phyloP scores from a whole-genome alignment of 53 echinoderm and acorn worm species.

The Temnopleurus reevesii region DNA sequence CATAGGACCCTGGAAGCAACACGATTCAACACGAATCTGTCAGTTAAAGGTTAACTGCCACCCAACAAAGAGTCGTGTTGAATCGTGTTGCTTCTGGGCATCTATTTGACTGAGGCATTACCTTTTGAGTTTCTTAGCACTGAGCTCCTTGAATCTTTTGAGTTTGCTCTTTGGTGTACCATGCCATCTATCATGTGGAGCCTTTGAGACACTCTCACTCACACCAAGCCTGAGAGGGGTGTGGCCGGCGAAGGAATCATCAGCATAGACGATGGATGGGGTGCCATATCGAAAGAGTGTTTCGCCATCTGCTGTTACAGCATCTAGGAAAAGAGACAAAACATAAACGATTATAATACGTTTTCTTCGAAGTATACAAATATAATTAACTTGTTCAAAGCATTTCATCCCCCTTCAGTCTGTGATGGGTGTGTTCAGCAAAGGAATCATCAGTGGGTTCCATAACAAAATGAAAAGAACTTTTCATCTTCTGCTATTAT shows the following conservation, averaged over 20 bases:
- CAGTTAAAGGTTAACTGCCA: too few species aligned
- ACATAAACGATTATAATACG: not conserved
- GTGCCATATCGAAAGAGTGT: slow-evolving; percentile 86
- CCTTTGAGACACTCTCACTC: slow-evolving; percentile 6
- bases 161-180: slow-evolving; percentile 64
- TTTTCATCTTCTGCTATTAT: slow-evolving; percentile 80
- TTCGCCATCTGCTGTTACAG: slow-evolving; percentile 79
- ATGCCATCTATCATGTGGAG: slow-evolving; percentile 23
- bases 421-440: slow-evolving; percentile 74
- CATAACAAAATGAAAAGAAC: slow-evolving; percentile 78
- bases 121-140: slow-evolving; percentile 86
- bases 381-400: too few species aligned
- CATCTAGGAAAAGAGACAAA: slow-evolving; percentile 63
- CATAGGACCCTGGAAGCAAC: too few species aligned
- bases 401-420: slow-evolving; percentile 57
- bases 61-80: too few species aligned
- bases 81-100: too few species aligned
- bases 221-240: slow-evolving; percentile 67
- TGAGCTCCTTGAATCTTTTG: slow-evolving; percentile 73
- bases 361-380: too few species aligned
- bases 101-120: too few species aligned
- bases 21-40: too few species aligned
- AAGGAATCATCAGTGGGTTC: slow-evolving; percentile 95
- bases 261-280: slow-evolving; percentile 95
- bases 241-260: slow-evolving; percentile 89